phyloP scores from a whole-genome alignment of 2,797 vertebrate species.

The Scomberomorus guttatus region DNA sequence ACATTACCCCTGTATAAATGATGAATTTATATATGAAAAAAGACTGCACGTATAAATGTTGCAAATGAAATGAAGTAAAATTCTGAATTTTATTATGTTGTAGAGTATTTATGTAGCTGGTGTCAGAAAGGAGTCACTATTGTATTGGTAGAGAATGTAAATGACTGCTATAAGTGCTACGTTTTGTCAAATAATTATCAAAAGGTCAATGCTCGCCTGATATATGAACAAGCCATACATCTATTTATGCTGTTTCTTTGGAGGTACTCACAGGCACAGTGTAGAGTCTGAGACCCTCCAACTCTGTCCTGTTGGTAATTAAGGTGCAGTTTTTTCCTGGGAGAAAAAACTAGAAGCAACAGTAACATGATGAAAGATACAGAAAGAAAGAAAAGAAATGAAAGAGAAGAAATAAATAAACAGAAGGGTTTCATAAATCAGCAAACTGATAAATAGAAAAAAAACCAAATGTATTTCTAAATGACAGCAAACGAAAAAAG shows the following conservation, averaged over 20 bases:
- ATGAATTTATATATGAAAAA: too few species aligned
- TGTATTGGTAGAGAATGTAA: background rate
- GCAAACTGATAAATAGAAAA: too few species aligned
- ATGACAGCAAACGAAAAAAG: background rate
- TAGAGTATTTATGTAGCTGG: background rate
- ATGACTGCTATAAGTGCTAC: background rate
- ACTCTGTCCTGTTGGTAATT: conserved; percentile 43
- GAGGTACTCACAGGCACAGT: conserved; percentile 84
- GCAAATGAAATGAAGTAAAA: too few species aligned
- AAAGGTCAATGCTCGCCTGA: background rate
- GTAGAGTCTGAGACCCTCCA: conserved; percentile 82
- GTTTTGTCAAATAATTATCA: background rate
- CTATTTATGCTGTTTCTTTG: background rate
- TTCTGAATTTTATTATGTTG: too few species aligned
- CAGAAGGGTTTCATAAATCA: too few species aligned
- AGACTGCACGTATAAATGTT: too few species aligned
- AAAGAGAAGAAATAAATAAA: background rate
- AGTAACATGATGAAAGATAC: background rate
- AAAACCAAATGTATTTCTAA: background rate
- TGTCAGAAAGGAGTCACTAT: background rate
- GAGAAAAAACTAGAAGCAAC: conserved; percentile 83
- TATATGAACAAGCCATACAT: background rate
- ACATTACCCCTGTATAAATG: too few species aligned
- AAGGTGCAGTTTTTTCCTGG: conserved; percentile 67
- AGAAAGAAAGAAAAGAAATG: background rate